These are phyloP conservation scores for Stegana nigrithorax DNA, from an alignment of 2,888 invertebrate species.

Conservation along the genomic window DNA sequence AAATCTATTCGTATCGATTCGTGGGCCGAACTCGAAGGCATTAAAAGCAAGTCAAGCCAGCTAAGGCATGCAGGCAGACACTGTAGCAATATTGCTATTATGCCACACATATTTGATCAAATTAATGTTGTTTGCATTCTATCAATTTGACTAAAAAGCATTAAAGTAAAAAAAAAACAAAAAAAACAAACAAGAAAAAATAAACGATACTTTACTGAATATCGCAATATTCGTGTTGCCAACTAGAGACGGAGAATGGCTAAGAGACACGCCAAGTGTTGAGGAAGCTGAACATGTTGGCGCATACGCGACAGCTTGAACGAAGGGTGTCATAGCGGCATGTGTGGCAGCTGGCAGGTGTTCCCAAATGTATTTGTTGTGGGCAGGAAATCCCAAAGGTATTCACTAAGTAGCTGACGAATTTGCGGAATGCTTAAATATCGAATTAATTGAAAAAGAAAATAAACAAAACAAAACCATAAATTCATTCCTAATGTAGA, in stretches of 20 bases:
- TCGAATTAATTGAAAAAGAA: too few species aligned
- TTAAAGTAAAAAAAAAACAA: constrained; percentile 24
- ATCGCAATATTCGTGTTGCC: constrained; percentile 18
- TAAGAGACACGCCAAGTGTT: not conserved
- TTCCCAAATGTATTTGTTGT: not conserved
- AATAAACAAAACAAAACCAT: constrained; percentile 24
- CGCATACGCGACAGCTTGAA: too few species aligned
- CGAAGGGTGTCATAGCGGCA: too few species aligned
- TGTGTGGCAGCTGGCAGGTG: too few species aligned
- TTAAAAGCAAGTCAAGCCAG: constrained; percentile 49
- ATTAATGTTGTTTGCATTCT: constrained; percentile 49
- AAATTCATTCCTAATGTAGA: too few species aligned
- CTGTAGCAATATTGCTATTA: not conserved
- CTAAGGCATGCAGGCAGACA: constrained; percentile 33
- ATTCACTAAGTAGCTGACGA: not conserved
- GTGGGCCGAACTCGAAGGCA: constrained; percentile 56
- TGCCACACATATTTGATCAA: constrained; percentile 42
- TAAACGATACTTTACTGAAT: too few species aligned
- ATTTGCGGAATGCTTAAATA: constrained; percentile 20
- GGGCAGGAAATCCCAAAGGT: not conserved
- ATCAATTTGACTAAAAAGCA: constrained; percentile 41
- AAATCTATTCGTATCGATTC: constrained; percentile 22
- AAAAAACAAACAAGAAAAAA: not conserved
- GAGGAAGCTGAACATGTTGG: too few species aligned
- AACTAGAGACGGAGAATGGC: constrained; percentile 10